phyloP scores from a whole-genome alignment of 2,888 invertebrate species.

The Eupithecia inturbata region DNA sequence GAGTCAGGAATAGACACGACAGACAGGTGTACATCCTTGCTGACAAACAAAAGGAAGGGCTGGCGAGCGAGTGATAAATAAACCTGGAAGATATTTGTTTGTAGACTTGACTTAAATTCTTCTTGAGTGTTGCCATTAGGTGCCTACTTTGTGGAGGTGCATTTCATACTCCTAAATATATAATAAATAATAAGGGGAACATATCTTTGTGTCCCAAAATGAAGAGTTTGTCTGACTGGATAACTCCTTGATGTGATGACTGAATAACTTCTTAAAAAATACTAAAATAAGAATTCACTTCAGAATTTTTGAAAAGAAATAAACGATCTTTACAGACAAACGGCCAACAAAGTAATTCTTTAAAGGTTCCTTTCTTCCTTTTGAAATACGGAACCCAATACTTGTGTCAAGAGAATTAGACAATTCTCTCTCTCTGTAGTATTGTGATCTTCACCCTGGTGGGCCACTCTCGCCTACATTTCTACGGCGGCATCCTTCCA shows the following conservation, averaged over 20 bases:
- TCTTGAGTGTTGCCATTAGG: background rate
- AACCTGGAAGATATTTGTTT: background rate
- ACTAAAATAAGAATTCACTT: too few species aligned
- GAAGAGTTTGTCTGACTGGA: background rate
- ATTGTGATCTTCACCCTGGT: background rate
- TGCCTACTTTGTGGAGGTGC: too few species aligned
- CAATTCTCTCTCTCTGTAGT: too few species aligned
- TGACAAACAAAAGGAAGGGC: slow-evolving; percentile 17
- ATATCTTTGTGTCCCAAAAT: background rate
- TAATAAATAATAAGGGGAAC: background rate
- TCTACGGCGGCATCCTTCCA: background rate
- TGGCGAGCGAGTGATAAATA: background rate
- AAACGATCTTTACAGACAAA: too few species aligned
- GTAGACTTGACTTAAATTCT: background rate
- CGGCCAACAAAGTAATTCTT: too few species aligned
- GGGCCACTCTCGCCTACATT: background rate
- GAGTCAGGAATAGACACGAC: slow-evolving; percentile 23
- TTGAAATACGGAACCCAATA: background rate
- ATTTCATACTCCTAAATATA: background rate
- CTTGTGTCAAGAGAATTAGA: too few species aligned
- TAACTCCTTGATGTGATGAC: too few species aligned
- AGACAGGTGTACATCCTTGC: slow-evolving; percentile 21
- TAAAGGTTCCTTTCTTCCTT: too few species aligned
- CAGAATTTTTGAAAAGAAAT: too few species aligned
- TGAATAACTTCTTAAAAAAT: too few species aligned